Evolutionary conservation across 1,140 invertebrate genomes (phyloP).

Genomic region (Stenopsyche tienmushanensis): DNA sequence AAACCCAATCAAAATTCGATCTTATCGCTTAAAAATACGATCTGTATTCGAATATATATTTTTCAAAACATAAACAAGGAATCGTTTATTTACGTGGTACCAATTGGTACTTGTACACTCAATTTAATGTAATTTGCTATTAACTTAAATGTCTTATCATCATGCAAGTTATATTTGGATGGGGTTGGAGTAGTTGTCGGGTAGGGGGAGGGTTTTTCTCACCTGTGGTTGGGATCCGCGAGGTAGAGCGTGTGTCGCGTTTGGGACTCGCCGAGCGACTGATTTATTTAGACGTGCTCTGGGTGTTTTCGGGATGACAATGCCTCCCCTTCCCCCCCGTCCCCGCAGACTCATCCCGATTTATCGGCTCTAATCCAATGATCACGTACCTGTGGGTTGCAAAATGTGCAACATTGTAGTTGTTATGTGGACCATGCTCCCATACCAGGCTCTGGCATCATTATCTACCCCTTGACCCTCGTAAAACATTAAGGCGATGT

Average conservation of each 20-base stretch:
- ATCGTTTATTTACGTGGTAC: background rate
- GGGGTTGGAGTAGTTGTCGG: background rate
- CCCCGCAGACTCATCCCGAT: no score
- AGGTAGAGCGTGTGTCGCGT: background rate
- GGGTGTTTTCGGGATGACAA: constrained; percentile 6
- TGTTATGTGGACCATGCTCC: no score
- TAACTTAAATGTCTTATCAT: background rate
- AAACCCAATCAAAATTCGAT: no score
- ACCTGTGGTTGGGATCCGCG: background rate
- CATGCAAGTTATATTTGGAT: background rate
- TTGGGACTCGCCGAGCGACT: background rate
- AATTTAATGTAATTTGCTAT: background rate
- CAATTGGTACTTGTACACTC: background rate
- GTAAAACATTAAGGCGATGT: no score
- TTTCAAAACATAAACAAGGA: background rate
- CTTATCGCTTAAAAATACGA: background rate
- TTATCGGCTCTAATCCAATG: no score
- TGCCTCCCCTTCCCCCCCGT: background rate
- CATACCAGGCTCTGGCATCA: no score
- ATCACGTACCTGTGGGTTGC: no score
- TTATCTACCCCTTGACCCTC: no score
- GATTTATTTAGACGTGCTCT: constrained; percentile 16
- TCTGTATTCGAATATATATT: background rate
- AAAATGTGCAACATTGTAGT: no score
- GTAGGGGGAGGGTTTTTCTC: background rate